Base-by-base conservation (phyloP, 2,888 invertebrate genomes). In the Cheiracanthium punctorium region DNA sequence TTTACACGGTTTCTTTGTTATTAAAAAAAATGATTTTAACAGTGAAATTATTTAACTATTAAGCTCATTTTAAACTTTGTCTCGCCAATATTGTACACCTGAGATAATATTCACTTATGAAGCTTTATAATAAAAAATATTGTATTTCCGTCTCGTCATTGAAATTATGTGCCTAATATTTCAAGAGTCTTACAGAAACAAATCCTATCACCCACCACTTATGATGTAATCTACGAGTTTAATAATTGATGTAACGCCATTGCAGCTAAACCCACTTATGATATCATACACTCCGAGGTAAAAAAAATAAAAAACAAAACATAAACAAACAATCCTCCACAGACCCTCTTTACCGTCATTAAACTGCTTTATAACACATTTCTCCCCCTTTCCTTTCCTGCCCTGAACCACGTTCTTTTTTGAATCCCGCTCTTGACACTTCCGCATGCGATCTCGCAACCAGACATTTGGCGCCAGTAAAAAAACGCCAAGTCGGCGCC, bases 401-500 rank as follows among this genome's bases (percentile, higher is more conserved):
- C 37, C 4, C 4, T 7, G 37, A 30, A 67, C 30, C 30, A 32
- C n/a, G 30, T 20, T 41, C 20, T 70, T 70, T 70, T 33, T 1
- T 37, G 1, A 20, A 43, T 10, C 71, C 43, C 17, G 8, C 43
- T 28, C 43, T 28, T 43, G 37, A 7, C 33, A 69, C 71, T 71
- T 71, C 71, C 71, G 71, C 29, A 12, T 71, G 17, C n/a, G 41
- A 33, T 17, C 71, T 14, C 71, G 5, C n/a, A 20, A 69, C 20
- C 43, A 71, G 71, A 71, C 33, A 41, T n/a, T 71, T 41, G 71
- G 71, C 71, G 71, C 71, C 71, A 17, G 71, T 37, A 65, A 74
- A 74, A 72, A 73, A 77, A 24, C 74, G 84, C 79, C 79, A 79
- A 85, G 73, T 41, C 69, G 84, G 84, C 73, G 84, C 84, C 84